These are phyloP conservation scores for Chloroclysta siterata DNA, from an alignment of 2,888 invertebrate genomes.

Conservation along the genomic window DNA sequence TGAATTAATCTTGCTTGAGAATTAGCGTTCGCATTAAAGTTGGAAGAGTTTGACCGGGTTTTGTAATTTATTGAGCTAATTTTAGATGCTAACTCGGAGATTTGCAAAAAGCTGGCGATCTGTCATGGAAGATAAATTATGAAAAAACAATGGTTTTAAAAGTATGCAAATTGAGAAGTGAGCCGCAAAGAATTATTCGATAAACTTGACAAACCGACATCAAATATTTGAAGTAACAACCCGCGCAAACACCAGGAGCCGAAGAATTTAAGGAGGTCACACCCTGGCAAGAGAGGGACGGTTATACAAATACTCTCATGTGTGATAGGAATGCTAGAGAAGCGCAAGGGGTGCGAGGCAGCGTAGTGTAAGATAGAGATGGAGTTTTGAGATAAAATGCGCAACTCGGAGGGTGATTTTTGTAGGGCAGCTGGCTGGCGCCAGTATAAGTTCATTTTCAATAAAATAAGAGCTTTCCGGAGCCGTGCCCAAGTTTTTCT, in stretches of 20 bases:
- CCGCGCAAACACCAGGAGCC: constrained; percentile 41
- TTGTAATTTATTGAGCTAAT: constrained; percentile 17
- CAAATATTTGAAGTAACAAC: constrained; percentile 46
- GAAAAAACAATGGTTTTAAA: not conserved
- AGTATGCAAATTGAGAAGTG: not conserved
- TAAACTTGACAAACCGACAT: constrained; percentile 40
- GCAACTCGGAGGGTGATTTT: constrained; percentile 56
- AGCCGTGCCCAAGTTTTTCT: constrained; percentile 22
- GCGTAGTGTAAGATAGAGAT: constrained; percentile 45
- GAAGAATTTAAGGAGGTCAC: constrained; percentile 40
- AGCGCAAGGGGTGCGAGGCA: constrained; percentile 28
- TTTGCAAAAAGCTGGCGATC: constrained; percentile 4
- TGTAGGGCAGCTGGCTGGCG: constrained; percentile 57
- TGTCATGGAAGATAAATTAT: not conserved
- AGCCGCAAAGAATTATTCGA: constrained; percentile 23
- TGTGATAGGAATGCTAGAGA: constrained; percentile 42
- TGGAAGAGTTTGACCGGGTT: constrained; percentile 18
- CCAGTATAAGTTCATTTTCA: constrained; percentile 59
- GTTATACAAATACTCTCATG: constrained; percentile 33
- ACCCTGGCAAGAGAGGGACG: constrained; percentile 37
- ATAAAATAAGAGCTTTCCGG: constrained; percentile 57
- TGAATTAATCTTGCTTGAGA: constrained; percentile 31
- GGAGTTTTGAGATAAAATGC: constrained; percentile 39
- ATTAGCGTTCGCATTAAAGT: constrained; percentile 12
- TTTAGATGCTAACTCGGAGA: constrained; percentile 12